A percentile compares a stretch with the other conserved stretches of the same genome.
These are phyloP conservation scores for Pithys albifrons DNA, from an alignment of 2,113 vertebrate species.

Conservation along the genomic window DNA sequence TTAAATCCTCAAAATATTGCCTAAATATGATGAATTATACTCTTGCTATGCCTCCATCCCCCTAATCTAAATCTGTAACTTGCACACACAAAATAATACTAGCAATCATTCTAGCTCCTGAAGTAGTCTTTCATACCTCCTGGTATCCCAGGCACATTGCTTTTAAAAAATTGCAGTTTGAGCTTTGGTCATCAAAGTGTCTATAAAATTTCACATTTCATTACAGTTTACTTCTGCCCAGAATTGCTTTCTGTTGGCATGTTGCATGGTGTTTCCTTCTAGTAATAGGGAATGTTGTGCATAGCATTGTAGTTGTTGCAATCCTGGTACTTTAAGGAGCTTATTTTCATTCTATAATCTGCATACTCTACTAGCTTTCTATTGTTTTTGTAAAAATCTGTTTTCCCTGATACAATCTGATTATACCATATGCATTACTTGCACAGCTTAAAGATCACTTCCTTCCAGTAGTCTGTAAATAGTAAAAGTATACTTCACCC, in stretches of 20 bases:
- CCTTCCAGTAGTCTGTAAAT: neutral
- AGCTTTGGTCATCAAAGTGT: neutral
- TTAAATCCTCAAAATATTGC: neutral
- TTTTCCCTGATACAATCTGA: neutral
- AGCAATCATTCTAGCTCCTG: neutral
- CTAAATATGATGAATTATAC: neutral
- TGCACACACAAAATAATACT: fast-evolving
- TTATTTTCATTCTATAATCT: neutral
- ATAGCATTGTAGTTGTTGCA: neutral
- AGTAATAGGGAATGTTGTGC: neutral
- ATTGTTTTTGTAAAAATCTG: neutral
- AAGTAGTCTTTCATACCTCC: neutral
- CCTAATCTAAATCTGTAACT: neutral
- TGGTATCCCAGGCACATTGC: neutral
- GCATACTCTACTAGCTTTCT: neutral
- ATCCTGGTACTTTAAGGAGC: neutral
- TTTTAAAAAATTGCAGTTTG: neutral
- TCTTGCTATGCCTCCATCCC: fast-evolving
- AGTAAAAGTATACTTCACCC: neutral
- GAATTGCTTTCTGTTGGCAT: neutral
- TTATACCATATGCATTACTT: neutral
- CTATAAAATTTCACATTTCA: neutral
- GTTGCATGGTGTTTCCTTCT: neutral
- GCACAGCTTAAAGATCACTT: neutral
- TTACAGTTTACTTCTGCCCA: neutral